Evolutionary conservation across 2,113 vertebrate species (phyloP), one percentile per base, ranked within the genome.

Genomic region (Pardalotus punctatus): DNA sequence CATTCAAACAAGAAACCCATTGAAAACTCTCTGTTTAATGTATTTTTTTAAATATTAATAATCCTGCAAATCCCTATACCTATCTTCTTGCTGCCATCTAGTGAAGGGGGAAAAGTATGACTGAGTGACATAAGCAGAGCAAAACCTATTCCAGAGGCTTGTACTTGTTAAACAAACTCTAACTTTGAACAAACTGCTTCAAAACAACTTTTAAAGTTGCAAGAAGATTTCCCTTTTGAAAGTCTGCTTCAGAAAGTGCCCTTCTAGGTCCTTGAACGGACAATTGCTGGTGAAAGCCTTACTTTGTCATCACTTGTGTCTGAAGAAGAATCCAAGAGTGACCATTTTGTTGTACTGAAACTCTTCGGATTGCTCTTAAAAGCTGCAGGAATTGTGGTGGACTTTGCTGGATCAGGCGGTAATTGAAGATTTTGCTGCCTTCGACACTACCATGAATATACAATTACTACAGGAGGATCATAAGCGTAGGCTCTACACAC

Each of bases 31-130:
- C 56, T 14, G 36, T 61, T 58, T 21, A 8, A 11, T 14, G 10
- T 15, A 42, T 38, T 31, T 2, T 42, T 42, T 42, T 42, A 40
- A 12, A 38, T 72, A n/a, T n/a, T n/a, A 40, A 40, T 40, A 50
- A 33, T 11, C 19, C 40, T 48, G 21, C 11, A 28, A 45, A 61
- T 28, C n/a, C 18, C 50, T 23, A 65, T 80, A 71, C 12, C 40
- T 65, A 27, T 92, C 71, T 90, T 86, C 73, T 89, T 96, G 89
- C 96, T 97, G 94, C 97, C 97, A 97, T 67, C 97, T 97, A 95
- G 93, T 42, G 97, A 95, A 87, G 33, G 77, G 45, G 79, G 10
- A 50, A 54, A 72, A 81, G 47, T 19, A 54, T 27, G 40, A 31
- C 74, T 50, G 67, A 79, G 57, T 48, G 77, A 60, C n/a, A 17